Percentiles rank a stretch among this genome's conserved stretches.
Evolutionary conservation across 2,888 invertebrate genomes (phyloP).

Genomic region (Ctena decussata): DNA sequence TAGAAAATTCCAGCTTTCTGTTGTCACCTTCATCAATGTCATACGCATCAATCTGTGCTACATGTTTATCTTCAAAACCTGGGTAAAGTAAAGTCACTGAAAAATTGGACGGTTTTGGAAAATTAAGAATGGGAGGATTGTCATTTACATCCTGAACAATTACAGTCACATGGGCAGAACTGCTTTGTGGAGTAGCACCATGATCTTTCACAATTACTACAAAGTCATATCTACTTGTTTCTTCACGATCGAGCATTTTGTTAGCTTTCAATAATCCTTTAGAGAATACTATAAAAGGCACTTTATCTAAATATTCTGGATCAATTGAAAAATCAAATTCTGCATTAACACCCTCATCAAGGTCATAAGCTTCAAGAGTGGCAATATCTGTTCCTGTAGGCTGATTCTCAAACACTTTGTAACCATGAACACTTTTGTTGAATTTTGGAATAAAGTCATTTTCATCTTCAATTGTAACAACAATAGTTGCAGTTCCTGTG

Average conservation of each 20-base stretch:
- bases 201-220: conserved; percentile 72
- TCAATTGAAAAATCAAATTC: conserved; percentile 62
- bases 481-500: conserved; percentile 71
- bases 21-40: conserved; percentile 71
- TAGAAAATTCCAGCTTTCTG: conserved; percentile 63
- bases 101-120: conserved; percentile 77
- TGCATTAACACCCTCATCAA: conserved; percentile 76
- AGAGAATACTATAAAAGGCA: conserved; percentile 73
- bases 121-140: conserved; percentile 75
- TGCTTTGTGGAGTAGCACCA: conserved; percentile 69
- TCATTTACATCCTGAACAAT: conserved; percentile 76
- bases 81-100: conserved; percentile 64
- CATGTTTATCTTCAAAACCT: conserved; percentile 50
- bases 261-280: conserved; percentile 73
- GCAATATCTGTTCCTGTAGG: conserved; percentile 60
- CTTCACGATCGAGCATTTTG: conserved; percentile 74
- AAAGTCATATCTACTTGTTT: conserved; percentile 70
- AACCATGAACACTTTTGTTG: conserved; percentile 54
- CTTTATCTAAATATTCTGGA: conserved; percentile 51
- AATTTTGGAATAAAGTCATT: conserved; percentile 70
- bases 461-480: conserved; percentile 61
- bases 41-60: conserved; percentile 63
- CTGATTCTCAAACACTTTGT: conserved; percentile 59
- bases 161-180: conserved; percentile 70
- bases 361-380: conserved; percentile 60